Base-by-base conservation (phyloP, 2,797 vertebrate genomes). In the Galagoides demidoff region DNA sequence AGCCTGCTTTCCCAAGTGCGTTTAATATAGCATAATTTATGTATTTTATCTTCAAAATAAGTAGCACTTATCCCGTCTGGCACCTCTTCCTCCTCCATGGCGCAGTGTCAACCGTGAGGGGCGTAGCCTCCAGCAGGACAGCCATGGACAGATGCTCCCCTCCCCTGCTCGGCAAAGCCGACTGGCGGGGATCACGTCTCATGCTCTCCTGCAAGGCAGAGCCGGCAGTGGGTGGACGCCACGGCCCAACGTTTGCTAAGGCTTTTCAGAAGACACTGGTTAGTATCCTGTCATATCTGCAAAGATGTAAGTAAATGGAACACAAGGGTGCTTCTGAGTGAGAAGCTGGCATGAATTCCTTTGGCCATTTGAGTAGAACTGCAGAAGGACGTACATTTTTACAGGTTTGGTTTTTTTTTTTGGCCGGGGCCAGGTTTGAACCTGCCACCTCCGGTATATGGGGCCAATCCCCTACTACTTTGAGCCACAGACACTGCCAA, bases 21-120 rank as follows among this genome's bases (percentile, higher is more conserved):
- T 95, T 98, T 96, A 90, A 89, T 57, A 87, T 64, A 85, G 94
- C 7, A 73, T 20, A 86, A 95, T 31, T n/a, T 85, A 93, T 79
- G 34, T 90, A 92, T 92, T 89, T 95, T 49, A 2, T 0, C 76
- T 97, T 95, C 94, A 61, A 61, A 97, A 23, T 31, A 90, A 82
- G 84, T 17, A 0, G 71, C 64, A 13, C 73, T 79, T 88, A 31
- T 89, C 71, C 92, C 59, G 85, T 89, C 96, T 89, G 92, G 55
- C 23, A 95, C 74, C 71, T 93, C 96, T 91, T 95, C 83, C 94
- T 31, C 73, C 93, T 29, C 92, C 81, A 84, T 63, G 2, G 45
- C 23, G n/a, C 64, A 3, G 22, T n/a, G 8, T 73, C 70, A 70
- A 0, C 71, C 92, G 59, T 29, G 93, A 52, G 31, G 34, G 20